These are phyloP conservation scores for Pterostichus madidus DNA, from an alignment of 2,888 invertebrate genomes.

Conservation along the genomic window DNA sequence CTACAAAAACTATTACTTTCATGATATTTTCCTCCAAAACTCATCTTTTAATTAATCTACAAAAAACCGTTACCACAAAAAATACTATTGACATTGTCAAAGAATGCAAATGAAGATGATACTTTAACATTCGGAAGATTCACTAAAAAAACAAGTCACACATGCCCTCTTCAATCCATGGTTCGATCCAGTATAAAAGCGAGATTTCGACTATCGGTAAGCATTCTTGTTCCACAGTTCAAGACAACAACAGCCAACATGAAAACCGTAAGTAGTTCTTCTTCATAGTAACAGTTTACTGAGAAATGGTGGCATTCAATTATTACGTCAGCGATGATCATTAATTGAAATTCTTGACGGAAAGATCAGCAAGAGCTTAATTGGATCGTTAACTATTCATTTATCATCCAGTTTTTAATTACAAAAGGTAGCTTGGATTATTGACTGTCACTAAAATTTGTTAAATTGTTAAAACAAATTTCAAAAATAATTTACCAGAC, in stretches of 20 bases:
- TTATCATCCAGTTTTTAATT: not conserved
- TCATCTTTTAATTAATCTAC: not conserved
- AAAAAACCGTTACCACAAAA: slow-evolving; percentile 49
- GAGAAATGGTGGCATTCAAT: slow-evolving; percentile 5
- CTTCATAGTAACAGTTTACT: not conserved
- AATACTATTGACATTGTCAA: slow-evolving; percentile 21
- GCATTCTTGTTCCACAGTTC: slow-evolving; percentile 63
- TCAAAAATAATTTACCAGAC: too few relatives aligned
- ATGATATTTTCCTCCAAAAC: not conserved
- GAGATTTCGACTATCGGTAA: slow-evolving; percentile 14
- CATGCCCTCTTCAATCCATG: slow-evolving; percentile 44
- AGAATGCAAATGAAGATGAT: slow-evolving; percentile 51
- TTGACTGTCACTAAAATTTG: too few relatives aligned
- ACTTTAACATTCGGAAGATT: slow-evolving; percentile 34
- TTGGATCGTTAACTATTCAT: not conserved
- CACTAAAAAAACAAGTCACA: slow-evolving; percentile 64
- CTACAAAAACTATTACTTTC: slow-evolving; percentile 17
- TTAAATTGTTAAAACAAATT: too few relatives aligned
- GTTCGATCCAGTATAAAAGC: slow-evolving; percentile 61
- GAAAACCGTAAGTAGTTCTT: slow-evolving; percentile 56
- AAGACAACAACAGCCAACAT: slow-evolving; percentile 62
- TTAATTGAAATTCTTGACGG: not conserved
- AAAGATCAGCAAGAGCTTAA: too few relatives aligned
- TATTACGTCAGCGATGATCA: not conserved
- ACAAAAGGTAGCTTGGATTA: too few relatives aligned